Conservation (phyloP, 2,113 vertebrate genomes). For the Hippocampus abdominalis region DNA sequence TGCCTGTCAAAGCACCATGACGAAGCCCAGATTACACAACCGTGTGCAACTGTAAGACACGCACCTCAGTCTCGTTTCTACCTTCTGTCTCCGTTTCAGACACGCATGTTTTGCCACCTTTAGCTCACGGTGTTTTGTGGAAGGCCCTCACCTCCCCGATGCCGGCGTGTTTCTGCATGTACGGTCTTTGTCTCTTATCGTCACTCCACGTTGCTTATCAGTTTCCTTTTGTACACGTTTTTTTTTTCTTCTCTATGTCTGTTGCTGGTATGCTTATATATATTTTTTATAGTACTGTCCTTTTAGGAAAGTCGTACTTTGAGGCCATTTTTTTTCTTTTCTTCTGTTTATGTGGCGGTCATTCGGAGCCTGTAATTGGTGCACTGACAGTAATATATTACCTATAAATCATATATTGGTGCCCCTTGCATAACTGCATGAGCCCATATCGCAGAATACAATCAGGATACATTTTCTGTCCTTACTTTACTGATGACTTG, state of each 20-base stretch:
- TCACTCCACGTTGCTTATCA: conserved; percentile 68
- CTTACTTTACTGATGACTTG: too few relatives aligned
- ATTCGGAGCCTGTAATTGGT: too few relatives aligned
- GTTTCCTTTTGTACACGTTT: conserved; percentile 59
- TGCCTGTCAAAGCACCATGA: conserved; percentile 40
- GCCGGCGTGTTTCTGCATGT: conserved; percentile 71
- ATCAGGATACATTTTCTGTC: too few relatives aligned
- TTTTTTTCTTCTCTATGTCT: conserved; percentile 50
- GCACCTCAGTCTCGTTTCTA: conserved; percentile 10
- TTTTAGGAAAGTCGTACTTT: too few relatives aligned
- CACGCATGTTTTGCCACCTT: conserved; percentile 57
- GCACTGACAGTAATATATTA: too few relatives aligned
- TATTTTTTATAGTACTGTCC: conserved; percentile 14
- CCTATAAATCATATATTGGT: background rate
- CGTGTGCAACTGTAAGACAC: conserved; percentile 61
- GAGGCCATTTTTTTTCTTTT: too few relatives aligned
- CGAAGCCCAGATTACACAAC: conserved; percentile 47
- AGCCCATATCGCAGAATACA: too few relatives aligned
- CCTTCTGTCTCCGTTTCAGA: conserved; percentile 26
- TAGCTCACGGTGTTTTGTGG: conserved; percentile 50
- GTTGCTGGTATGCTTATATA: conserved; percentile 53
- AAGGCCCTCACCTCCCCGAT: conserved; percentile 57
- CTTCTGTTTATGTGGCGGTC: too few relatives aligned
- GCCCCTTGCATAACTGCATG: too few relatives aligned
- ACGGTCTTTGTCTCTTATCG: conserved; percentile 72